Base-by-base conservation (phyloP, 2,113 vertebrate genomes). In the Epinephelus fuscoguttatus region DNA sequence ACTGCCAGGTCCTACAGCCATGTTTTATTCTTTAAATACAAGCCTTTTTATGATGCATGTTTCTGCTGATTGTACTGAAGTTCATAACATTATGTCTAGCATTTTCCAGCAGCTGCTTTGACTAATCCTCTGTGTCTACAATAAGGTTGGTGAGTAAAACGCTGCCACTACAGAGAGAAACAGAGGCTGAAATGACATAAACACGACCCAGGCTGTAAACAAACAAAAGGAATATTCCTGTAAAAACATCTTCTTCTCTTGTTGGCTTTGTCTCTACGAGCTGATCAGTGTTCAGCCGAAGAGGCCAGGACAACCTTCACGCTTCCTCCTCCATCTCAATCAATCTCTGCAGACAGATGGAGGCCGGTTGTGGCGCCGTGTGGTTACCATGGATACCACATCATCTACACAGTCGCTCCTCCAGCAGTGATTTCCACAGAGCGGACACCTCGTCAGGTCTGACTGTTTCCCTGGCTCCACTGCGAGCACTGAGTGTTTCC, bases 281-380 rank as follows among this genome's bases (percentile, higher is more conserved):
- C 47, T 49, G 8, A 56, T 45, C 15, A 12, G 75, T 7, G 47
- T 40, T 2, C 4, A 57, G 17, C 57, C 42, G 2, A 6, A 30
- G 50, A 69, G 18, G 63, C 47, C 17, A 3, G 40, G 40, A 59
- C 57, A 30, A 61, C 60, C 66, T 66, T 75, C 66, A 71, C 50
- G 30, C 50, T 11, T 25, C 47, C 57, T 47, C 6, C 74, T 66
- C 52, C 25, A 9, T 60, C 69, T 72, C 66, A 72, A 67, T 78
- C 75, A 52, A 74, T 79, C 70, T 59, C 21, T 10, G 3, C 61
- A 50, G 66, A 73, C 80, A 77, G 71, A 85, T 49, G 62, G 80
- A 69, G 86, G 70, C 23, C 23, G 37, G n/a, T 40, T 62, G 64
- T 52, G 23, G 50, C 25, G 18, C 57, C 0, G 42, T 7, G 64